These are phyloP conservation scores for Tapera naevia DNA, from an alignment of 2,797 vertebrate genomes.

Conservation along the genomic window DNA sequence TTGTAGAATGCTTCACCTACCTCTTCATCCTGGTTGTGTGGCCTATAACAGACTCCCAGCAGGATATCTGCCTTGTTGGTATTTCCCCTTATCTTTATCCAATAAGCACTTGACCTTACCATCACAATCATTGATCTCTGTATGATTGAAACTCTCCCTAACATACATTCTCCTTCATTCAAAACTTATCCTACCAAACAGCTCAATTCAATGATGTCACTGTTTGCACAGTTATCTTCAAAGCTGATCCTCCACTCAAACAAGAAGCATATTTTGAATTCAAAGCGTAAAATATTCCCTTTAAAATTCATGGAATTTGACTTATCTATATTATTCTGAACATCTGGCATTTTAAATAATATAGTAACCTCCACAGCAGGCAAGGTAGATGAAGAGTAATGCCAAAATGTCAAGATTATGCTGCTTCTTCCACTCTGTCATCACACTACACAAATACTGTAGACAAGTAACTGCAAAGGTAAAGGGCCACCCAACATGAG, in stretches of 20 bases:
- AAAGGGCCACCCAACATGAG: neutral
- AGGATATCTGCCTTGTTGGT: no score
- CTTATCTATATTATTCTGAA: slow-evolving; percentile 48
- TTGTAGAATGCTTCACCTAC: no score
- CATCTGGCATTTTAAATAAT: slow-evolving; percentile 56
- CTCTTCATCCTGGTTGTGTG: no score
- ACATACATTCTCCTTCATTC: neutral
- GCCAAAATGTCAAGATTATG: slow-evolving; percentile 56
- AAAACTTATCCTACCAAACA: neutral
- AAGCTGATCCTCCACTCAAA: slow-evolving; percentile 40
- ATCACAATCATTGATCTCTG: no score
- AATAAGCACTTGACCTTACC: no score
- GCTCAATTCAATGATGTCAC: neutral
- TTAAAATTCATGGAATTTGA: slow-evolving; percentile 54
- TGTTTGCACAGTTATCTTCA: slow-evolving; percentile 40
- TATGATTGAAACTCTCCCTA: no score
- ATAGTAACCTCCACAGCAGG: slow-evolving; percentile 34
- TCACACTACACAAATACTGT: neutral
- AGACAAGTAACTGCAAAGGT: neutral
- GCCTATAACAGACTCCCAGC: no score
- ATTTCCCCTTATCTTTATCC: no score
- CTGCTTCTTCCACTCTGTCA: slow-evolving; percentile 26
- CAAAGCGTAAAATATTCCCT: slow-evolving; percentile 16
- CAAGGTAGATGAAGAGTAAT: slow-evolving; percentile 41
- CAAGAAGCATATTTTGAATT: slow-evolving; percentile 29